These are phyloP conservation scores for Okamejei kenojei DNA, from an alignment of 2,797 vertebrate genomes.

Conservation along the genomic window DNA sequence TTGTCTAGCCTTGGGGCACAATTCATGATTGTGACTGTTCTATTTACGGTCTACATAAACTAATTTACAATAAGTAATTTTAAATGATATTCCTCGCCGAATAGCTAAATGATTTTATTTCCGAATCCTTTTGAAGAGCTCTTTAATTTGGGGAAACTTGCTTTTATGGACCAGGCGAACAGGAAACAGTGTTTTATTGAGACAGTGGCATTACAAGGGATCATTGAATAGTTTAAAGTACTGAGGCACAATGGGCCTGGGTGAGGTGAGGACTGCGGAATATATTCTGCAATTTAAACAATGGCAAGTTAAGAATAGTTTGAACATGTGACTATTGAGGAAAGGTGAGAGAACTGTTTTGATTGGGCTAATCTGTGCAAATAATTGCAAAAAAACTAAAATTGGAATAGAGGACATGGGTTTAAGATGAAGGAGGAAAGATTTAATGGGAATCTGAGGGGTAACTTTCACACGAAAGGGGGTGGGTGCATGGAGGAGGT, in stretches of 20 bases:
- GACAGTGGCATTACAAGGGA: background rate
- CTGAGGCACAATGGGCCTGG: background rate
- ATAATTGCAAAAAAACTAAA: too few relatives aligned
- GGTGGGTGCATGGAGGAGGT: too few relatives aligned
- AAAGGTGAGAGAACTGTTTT: background rate
- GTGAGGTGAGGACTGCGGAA: background rate
- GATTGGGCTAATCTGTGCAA: too few relatives aligned
- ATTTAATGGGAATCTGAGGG: too few relatives aligned
- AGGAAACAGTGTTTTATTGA: background rate
- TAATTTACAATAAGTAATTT: background rate
- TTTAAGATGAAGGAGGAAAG: too few relatives aligned
- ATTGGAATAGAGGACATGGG: too few relatives aligned
- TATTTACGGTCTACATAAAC: background rate
- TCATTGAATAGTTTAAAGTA: background rate
- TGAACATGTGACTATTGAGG: background rate
- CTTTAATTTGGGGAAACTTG: background rate
- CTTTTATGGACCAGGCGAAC: background rate
- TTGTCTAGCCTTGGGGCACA: background rate
- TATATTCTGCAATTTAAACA: background rate
- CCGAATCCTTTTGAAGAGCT: background rate
- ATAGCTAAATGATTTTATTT: background rate
- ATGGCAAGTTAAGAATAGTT: background rate
- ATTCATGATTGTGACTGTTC: background rate
- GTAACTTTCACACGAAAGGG: too few relatives aligned
- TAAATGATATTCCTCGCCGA: background rate